Percentiles rank a stretch among this genome's conserved stretches.
phyloP scores from a whole-genome alignment of 2,888 invertebrate genomes.

The Rosalia funebris region DNA sequence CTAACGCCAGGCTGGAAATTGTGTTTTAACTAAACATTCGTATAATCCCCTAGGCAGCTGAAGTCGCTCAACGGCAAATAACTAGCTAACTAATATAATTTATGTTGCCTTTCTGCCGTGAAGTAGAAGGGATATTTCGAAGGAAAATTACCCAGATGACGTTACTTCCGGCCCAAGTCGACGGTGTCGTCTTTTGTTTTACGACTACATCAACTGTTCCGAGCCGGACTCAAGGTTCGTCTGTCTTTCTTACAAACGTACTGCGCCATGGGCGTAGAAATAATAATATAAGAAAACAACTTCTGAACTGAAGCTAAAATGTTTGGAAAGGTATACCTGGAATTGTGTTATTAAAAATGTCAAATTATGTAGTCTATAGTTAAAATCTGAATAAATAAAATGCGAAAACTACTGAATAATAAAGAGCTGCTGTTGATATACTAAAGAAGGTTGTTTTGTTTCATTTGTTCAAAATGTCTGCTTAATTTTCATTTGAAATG shows the following conservation, averaged over 20 bases:
- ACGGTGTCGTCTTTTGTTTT: slow-evolving; percentile 46
- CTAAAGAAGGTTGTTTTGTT: no score
- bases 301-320: no score
- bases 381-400: no score
- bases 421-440: no score
- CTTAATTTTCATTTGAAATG: no score
- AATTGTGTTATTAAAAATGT: no score
- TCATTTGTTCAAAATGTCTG: no score
- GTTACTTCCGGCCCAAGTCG: slow-evolving; percentile 46
- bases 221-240: slow-evolving; percentile 35
- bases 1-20: background rate
- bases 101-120: slow-evolving; percentile 4
- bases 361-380: no score
- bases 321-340: no score
- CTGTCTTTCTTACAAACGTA: slow-evolving; percentile 9
- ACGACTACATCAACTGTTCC: slow-evolving; percentile 49
- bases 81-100: slow-evolving; percentile 17
- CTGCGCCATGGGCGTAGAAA: background rate
- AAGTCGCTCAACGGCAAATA: slow-evolving; percentile 1
- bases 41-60: background rate
- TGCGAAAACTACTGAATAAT: no score
- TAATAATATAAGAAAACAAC: no score
- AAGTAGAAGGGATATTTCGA: slow-evolving; percentile 7
- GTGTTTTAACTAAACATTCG: background rate
- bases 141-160: slow-evolving; percentile 45